Evolutionary conservation across 2,888 invertebrate species (phyloP).

Genomic region (Germaria angustata): DNA sequence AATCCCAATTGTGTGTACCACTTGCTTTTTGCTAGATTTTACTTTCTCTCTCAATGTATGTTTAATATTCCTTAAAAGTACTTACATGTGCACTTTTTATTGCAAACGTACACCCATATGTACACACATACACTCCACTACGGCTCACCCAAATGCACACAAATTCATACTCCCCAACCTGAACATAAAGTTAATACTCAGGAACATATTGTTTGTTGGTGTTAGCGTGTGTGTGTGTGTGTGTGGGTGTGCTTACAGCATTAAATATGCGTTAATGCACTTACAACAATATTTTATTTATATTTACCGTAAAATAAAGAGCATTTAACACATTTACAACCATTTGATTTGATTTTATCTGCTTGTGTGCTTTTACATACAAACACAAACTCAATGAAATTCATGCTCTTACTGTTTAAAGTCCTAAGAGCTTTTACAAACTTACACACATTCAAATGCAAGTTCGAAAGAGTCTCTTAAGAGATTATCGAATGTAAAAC

Average conservation of each 20-base stretch:
- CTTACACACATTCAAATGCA: background rate
- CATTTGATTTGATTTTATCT: background rate
- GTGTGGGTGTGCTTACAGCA: constrained; percentile 15
- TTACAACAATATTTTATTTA: constrained; percentile 33
- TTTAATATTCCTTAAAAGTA: constrained; percentile 38
- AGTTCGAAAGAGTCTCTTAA: constrained; percentile 2
- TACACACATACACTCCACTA: background rate
- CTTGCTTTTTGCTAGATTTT: background rate
- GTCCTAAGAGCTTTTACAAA: background rate
- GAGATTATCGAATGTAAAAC: background rate
- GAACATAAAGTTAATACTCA: background rate
- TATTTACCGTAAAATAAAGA: constrained; percentile 47
- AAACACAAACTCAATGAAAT: background rate
- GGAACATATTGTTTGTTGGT: background rate
- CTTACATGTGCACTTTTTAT: constrained; percentile 5
- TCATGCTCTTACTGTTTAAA: background rate
- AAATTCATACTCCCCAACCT: background rate
- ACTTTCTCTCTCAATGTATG: constrained; percentile 35
- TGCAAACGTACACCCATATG: background rate
- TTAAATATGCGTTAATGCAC: constrained; percentile 63
- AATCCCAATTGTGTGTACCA: constrained; percentile 3
- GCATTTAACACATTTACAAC: constrained; percentile 51
- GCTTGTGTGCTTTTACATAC: background rate
- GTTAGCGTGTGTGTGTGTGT: too few relatives aligned
- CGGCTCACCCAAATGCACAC: background rate